phyloP scores from a whole-genome alignment of 2,113 vertebrate species.

The Cettia cetti region DNA sequence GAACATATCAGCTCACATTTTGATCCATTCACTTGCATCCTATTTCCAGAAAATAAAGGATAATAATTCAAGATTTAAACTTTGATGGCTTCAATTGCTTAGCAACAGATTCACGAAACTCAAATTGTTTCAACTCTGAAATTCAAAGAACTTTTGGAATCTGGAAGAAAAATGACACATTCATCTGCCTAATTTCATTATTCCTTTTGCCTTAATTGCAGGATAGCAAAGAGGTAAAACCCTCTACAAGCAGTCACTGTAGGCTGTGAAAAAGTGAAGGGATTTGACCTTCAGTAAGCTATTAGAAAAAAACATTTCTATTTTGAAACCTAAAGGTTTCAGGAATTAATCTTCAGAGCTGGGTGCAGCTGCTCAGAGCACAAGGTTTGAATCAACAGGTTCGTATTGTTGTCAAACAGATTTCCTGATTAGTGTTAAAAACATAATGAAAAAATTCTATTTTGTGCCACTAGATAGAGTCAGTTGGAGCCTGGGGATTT shows the following conservation, averaged over 20 bases:
- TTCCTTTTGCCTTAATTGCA: not conserved
- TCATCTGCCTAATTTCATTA: not conserved
- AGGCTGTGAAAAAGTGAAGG: not conserved
- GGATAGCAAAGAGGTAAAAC: not conserved
- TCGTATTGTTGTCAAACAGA: not conserved
- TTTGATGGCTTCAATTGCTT: constrained; percentile 38
- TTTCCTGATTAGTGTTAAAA: not conserved
- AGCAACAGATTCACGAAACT: constrained; percentile 40
- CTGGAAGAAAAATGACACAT: not conserved
- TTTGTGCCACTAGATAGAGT: not conserved
- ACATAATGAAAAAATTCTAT: not conserved
- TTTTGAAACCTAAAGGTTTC: not conserved
- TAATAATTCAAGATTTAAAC: constrained; percentile 34
- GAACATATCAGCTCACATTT: not conserved
- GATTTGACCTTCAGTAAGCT: not conserved
- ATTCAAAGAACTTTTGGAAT: not conserved
- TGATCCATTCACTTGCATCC: not conserved
- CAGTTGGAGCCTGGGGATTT: not conserved
- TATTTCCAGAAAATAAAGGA: constrained; percentile 23
- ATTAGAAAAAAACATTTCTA: not conserved
- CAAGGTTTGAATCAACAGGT: constrained; percentile 22
- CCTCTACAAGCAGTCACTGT: not conserved
- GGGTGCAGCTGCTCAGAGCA: not conserved
- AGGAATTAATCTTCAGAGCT: not conserved
- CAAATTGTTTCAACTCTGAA: not conserved